phyloP scores from a whole-genome alignment of 2,797 vertebrate species.

The Hemitrygon akajei region DNA sequence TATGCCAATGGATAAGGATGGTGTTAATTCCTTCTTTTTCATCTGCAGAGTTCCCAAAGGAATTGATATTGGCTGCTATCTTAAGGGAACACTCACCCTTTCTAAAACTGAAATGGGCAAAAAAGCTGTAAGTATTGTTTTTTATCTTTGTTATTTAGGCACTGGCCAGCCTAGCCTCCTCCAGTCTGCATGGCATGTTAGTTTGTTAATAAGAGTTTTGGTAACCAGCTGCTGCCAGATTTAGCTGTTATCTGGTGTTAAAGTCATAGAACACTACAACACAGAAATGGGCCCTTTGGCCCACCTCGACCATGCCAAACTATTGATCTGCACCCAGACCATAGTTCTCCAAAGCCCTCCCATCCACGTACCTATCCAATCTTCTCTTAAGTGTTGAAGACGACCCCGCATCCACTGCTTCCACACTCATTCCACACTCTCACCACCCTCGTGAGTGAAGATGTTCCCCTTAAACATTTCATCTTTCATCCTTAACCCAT shows the following conservation, averaged over 20 bases:
- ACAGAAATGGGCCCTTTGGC: too few species aligned
- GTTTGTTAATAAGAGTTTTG: neutral
- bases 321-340: too few species aligned
- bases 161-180: neutral
- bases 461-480: too few species aligned
- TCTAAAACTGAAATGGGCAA: conserved; percentile 94
- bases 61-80: conserved; percentile 86
- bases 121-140: conserved; percentile 87
- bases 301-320: too few species aligned
- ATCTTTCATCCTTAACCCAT: too few species aligned
- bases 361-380: too few species aligned
- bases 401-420: too few species aligned
- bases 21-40: neutral
- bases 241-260: neutral
- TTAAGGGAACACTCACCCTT: conserved; percentile 79
- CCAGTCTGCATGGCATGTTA: neutral
- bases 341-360: too few species aligned
- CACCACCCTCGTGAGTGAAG: too few species aligned
- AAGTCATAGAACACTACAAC: too few species aligned
- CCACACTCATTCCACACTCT: too few species aligned
- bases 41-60: conserved; percentile 84
- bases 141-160: neutral
- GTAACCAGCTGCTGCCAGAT: neutral
- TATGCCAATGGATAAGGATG: neutral
- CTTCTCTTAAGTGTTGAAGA: too few species aligned